Evolutionary conservation across 2,113 vertebrate genomes (phyloP).

Genomic region (Thunnus thynnus): DNA sequence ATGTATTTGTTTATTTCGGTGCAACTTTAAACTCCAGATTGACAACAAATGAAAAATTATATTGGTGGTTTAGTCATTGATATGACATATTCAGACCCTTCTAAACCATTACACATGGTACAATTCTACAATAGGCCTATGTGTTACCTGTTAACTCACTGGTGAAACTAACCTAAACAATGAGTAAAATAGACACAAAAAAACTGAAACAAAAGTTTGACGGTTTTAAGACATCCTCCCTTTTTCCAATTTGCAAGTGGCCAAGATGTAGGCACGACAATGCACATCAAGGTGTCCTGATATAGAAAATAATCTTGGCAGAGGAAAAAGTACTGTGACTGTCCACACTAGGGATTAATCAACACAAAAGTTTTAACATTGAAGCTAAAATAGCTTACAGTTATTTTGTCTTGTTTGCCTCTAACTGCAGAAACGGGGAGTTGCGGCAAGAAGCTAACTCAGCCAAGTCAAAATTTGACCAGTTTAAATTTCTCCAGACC

Average conservation of each 20-base stretch:
- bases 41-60: conserved; percentile 54
- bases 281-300: conserved; percentile 17
- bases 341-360: conserved; percentile 41
- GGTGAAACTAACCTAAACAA: background rate
- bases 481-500: conserved; percentile 51
- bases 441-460: conserved; percentile 35
- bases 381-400: conserved; percentile 28
- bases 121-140: background rate
- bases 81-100: conserved; percentile 26
- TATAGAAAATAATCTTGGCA: conserved; percentile 18
- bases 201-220: background rate
- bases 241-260: background rate
- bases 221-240: background rate
- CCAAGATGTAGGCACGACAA: conserved; percentile 6
- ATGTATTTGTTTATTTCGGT: conserved; percentile 74
- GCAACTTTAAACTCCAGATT: conserved; percentile 71
- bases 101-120: conserved; percentile 20
- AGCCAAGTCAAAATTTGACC: conserved; percentile 50
- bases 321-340: conserved; percentile 23
- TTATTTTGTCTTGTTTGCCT: conserved; percentile 27
- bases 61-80: conserved; percentile 23
- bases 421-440: conserved; percentile 37
- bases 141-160: background rate
- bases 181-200: background rate
- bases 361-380: conserved; percentile 32